A percentile compares a stretch with the other conserved stretches of the same genome.
phyloP scores from a whole-genome alignment of 2,113 vertebrate species.

The Colistium nudipinnis region DNA sequence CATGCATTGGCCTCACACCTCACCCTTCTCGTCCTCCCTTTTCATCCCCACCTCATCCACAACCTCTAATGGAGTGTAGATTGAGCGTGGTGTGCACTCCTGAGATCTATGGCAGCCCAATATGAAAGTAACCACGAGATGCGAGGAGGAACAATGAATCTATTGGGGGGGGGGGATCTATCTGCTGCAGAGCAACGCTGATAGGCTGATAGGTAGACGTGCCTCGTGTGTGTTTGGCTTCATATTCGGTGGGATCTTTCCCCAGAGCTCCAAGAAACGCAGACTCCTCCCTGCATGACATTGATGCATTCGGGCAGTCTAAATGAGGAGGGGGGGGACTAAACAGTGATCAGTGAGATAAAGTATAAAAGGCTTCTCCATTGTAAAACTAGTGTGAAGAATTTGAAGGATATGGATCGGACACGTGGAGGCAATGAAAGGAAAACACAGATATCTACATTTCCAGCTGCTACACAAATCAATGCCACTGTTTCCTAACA shows the following conservation, averaged over 20 bases:
- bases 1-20: constrained; percentile 28
- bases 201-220: constrained; percentile 49
- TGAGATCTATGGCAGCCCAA: constrained; percentile 49
- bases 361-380: constrained; percentile 7
- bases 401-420: constrained; percentile 19
- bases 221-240: constrained; percentile 34
- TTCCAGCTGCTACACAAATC: constrained; percentile 28
- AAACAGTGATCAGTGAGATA: constrained; percentile 49
- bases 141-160: constrained; percentile 56
- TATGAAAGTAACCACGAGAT: constrained; percentile 48
- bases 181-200: constrained; percentile 13
- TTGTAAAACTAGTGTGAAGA: constrained; percentile 24
- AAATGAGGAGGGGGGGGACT: constrained; percentile 14
- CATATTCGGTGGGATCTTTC: constrained; percentile 47
- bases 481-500: not conserved
- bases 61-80: constrained; percentile 74
- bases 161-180: constrained; percentile 53
- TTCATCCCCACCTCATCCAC: constrained; percentile 42
- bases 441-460: constrained; percentile 32
- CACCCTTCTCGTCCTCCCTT: constrained; percentile 18
- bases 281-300: constrained; percentile 1
- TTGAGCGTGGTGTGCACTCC: constrained; percentile 36
- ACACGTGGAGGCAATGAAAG: constrained; percentile 15
- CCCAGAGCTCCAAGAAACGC: not conserved
- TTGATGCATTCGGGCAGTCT: constrained; percentile 21